Evolutionary conservation across 2,797 vertebrate genomes (phyloP), one percentile per base, ranked within the genome.

Genomic region (Macropodus opercularis): DNA sequence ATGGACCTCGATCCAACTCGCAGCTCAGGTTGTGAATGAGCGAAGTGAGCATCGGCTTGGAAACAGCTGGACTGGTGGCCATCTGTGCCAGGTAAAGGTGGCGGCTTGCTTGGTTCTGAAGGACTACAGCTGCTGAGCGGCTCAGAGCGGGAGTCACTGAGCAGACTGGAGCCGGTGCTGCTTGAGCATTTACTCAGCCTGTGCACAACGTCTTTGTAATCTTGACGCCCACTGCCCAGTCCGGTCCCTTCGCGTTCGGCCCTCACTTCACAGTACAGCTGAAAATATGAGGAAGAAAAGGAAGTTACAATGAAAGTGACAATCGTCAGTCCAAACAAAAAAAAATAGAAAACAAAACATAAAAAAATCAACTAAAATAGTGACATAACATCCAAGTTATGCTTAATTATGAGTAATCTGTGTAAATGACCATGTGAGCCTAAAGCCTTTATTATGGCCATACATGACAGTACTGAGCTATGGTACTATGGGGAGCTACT

Each of bases 181-280:
- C 86, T 87, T 42, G 92, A 92, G 61, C 73, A 87, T 51, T 92
- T 65, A 73, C 92, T 91, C 53, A 91, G 86, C 49, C 88, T 88
- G 21, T 86, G 77, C 48, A 61, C 47, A 27, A 80, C 83, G 34
- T 80, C 87, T n/a, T 87, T 80, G 46, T 81, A 38, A 0, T 89
- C 90, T 73, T 63, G 84, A 89, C 81, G 79, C 84, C 59, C 93
- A 76, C 63, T 88, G 88, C 75, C 93, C 74, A 80, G 53, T 88
- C 90, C 73, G 32, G 77, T 90, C 63, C 77, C 90, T 52, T 93
- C 92, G 69, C 93, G 91, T 76, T 94, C 93, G 81, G 92, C 80
- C 87, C 92, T 95, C 78, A 98, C 95, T 82, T 98, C 96, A 84
- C 92, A 93, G 81, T 95, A 97, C 81, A 99, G 92, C 97, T 99